Conservation (phyloP, 2,888 invertebrate genomes). For the Erebia aethiops region DNA sequence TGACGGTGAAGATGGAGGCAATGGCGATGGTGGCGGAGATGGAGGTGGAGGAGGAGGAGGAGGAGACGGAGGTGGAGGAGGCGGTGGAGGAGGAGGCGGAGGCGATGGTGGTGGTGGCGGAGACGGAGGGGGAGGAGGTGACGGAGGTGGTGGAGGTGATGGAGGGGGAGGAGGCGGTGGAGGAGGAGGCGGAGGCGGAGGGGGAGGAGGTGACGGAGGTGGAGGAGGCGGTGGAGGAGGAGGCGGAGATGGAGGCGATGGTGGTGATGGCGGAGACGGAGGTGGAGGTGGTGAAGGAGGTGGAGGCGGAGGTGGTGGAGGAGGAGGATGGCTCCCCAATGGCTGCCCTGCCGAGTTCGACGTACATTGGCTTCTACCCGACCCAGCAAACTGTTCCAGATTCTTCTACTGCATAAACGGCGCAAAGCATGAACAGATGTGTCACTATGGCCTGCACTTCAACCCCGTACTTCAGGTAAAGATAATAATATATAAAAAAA, state of each 20-base stretch:
- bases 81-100: neutral
- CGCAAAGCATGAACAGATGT: conserved; percentile 47
- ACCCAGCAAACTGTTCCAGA: conserved; percentile 48
- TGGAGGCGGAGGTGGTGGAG: neutral
- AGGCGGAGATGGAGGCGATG: neutral
- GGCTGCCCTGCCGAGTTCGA: conserved; percentile 50
- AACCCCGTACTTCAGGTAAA: conserved; percentile 32
- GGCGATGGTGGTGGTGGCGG: neutral
- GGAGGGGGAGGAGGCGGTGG: neutral
- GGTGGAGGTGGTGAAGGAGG: neutral
- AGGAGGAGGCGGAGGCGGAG: neutral
- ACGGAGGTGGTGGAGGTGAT: neutral
- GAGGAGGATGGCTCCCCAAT: conserved; percentile 26
- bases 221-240: neutral
- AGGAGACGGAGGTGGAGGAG: neutral
- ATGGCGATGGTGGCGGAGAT: conserved; percentile 1
- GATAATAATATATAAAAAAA: too few species aligned
- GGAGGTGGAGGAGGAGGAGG: neutral
- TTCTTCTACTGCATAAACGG: conserved; percentile 56
- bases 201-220: neutral
- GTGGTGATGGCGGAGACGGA: neutral
- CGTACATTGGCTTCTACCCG: conserved; percentile 49
- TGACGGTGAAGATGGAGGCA: neutral
- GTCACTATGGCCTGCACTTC: conserved; percentile 46
- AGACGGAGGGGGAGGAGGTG: neutral